Evolutionary conservation across 2,888 invertebrate genomes (phyloP).

Genomic region (Lasioglossum villosulum): DNA sequence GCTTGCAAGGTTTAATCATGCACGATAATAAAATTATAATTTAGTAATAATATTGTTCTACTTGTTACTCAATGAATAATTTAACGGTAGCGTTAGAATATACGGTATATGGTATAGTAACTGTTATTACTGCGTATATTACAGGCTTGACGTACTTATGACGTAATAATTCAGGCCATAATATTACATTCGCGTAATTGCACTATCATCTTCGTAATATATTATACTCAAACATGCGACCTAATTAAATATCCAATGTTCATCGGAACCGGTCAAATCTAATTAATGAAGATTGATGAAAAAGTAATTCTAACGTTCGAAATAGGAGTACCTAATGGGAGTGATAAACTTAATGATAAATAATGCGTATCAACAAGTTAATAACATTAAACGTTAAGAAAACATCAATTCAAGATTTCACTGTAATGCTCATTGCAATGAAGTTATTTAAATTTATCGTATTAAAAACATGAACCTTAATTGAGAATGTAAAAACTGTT

Average conservation of each 20-base stretch:
- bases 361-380: not conserved
- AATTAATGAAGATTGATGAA: constrained; percentile 13
- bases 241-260: constrained; percentile 52
- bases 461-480: not conserved
- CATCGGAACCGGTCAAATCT: constrained; percentile 34
- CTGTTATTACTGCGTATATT: constrained; percentile 60
- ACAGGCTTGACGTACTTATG: constrained; percentile 58
- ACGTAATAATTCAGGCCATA: constrained; percentile 63
- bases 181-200: constrained; percentile 63
- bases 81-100: constrained; percentile 46
- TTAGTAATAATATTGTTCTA: constrained; percentile 30
- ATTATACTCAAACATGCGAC: constrained; percentile 54
- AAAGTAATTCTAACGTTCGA: not conserved
- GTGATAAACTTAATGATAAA: not conserved
- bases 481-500: not conserved
- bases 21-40: constrained; percentile 31
- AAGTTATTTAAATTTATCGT: not conserved
- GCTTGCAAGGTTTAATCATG: not conserved
- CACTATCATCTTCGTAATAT: constrained; percentile 58
- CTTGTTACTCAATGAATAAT: constrained; percentile 56
- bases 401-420: not conserved
- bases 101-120: constrained; percentile 40
- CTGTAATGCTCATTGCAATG: not conserved
- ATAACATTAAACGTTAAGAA: not conserved
- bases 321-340: not conserved